Evolutionary conservation across 2,888 invertebrate species (phyloP).

Genomic region (Drosophila atripex): DNA sequence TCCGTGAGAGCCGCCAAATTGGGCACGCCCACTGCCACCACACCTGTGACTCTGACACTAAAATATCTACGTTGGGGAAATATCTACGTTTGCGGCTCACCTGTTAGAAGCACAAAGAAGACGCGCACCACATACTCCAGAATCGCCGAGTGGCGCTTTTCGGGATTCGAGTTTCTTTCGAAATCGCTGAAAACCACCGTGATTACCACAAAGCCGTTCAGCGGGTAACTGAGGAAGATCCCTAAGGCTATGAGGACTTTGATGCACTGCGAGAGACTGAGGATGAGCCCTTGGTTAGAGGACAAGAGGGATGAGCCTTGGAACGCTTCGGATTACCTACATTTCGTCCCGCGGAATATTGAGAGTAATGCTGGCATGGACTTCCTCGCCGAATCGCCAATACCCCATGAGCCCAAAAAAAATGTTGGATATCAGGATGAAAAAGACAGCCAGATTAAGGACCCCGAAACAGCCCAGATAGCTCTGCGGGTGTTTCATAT

Average conservation of each 20-base stretch:
- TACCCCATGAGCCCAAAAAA: constrained; percentile 96
- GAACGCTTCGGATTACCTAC: constrained; percentile 85
- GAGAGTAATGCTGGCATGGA: constrained; percentile 92
- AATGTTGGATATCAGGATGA: constrained; percentile 90
- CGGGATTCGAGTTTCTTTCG: rapidly evolving
- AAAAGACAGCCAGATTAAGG: constrained; percentile 92
- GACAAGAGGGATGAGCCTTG: neutral
- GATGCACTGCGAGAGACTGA: constrained; percentile 89
- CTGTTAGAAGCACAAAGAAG: constrained; percentile 49
- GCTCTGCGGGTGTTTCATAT: constrained; percentile 94
- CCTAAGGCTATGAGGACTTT: constrained; percentile 92
- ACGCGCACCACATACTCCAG: constrained; percentile 48
- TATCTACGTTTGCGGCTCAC: constrained; percentile 21
- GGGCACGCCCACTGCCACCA: constrained; percentile 59
- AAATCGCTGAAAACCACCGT: constrained; percentile 91
- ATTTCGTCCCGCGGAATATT: constrained; percentile 89
- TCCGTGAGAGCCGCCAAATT: constrained; percentile 63
- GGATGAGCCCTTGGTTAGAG: neutral
- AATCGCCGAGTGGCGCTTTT: neutral
- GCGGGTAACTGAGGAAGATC: constrained; percentile 95
- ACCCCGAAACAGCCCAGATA: constrained; percentile 95
- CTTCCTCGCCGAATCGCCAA: constrained; percentile 90
- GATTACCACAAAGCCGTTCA: constrained; percentile 98
- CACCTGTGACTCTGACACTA: constrained; percentile 42
- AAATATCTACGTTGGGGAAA: too few species aligned